Conservation (phyloP, 1,140 invertebrate genomes). For the Pogonomyrmex californicus region DNA sequence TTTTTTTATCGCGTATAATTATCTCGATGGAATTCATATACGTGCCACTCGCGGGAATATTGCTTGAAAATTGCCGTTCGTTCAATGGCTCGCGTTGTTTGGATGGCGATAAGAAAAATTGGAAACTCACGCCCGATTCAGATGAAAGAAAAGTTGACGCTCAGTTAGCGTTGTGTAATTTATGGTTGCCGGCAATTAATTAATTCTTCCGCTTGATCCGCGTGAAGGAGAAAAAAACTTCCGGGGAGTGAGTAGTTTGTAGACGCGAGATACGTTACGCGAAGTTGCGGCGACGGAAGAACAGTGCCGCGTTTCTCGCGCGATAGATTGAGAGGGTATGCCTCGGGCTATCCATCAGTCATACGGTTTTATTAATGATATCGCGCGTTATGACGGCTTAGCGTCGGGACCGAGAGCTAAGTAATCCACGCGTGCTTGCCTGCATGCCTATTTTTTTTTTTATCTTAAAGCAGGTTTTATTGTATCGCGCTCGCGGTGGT, state of each 20-base stretch:
- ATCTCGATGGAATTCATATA: not conserved
- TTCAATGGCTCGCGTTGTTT: not conserved
- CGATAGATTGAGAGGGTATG: conserved; percentile 36
- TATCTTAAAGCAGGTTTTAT: conserved; percentile 11
- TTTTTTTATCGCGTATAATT: conserved; percentile 35
- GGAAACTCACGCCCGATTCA: conserved; percentile 1
- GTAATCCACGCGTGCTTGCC: conserved; percentile 20
- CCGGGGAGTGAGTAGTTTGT: not conserved
- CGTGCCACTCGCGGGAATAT: not conserved
- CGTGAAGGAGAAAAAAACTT: not conserved
- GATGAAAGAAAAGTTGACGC: conserved; percentile 28
- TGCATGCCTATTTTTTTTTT: not conserved
- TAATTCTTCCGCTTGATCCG: conserved; percentile 2
- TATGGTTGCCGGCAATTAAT: conserved; percentile 27
- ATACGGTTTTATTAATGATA: conserved; percentile 51
- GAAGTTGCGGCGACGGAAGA: not conserved
- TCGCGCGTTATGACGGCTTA: conserved; percentile 43
- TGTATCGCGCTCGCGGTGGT: conserved; percentile 22
- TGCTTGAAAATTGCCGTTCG: not conserved
- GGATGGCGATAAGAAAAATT: conserved; percentile 33
- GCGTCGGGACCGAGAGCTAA: conserved; percentile 34
- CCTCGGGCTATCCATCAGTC: conserved; percentile 37
- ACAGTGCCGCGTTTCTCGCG: not conserved
- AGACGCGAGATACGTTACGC: conserved; percentile 10
- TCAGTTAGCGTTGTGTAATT: conserved; percentile 19